Base-by-base conservation (phyloP, 2,888 invertebrate genomes). In the Drosophila engyochracea region DNA sequence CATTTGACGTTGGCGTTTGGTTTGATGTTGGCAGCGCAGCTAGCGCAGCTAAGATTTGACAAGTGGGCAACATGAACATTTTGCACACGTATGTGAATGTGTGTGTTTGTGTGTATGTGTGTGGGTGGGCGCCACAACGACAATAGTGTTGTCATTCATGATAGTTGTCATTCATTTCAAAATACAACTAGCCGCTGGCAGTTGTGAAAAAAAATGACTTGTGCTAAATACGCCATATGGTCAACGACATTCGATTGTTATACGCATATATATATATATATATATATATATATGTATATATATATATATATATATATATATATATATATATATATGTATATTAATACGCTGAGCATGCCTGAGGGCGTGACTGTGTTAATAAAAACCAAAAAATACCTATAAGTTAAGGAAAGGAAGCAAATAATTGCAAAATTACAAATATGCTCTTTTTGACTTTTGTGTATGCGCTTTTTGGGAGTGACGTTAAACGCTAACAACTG, bases 101-200 rank as follows among this genome's bases (percentile, higher is more conserved):
- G 37, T 39, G 41, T 75, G 22, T 28, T 33, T 57, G 2, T 61
- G 49, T 67, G 53, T 54, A 74, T 83, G 85, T 41, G 57, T 31
- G 51, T 52, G 53, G 51, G 82, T 79, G 85, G 81, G 84, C 83
- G 86, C 68, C 57, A 60, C 35, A 63, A 39, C 55, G 37, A 74
- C 65, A 74, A 70, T 28, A 28, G 28, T 28, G 28, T 28, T 28
- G 28, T 28, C 28, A 28, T 28, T 28, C 28, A 28, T 28, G 82
- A 86, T 82, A 67, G 53, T 70, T 82, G 78, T 53, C 82, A 87
- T 85, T 85, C 84, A 85, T 81, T 63, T 67, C 74, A 51, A 49
- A 70, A 47, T 33, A 73, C 39, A 49, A 31, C 49, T 22, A 49
- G 14, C 30, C 30, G 30, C 41, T 30, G 41, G 30, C 41, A 25